Evolutionary conservation across 2,797 vertebrate species (phyloP), one percentile per base, ranked within the genome.

Genomic region (Molossus molossus): DNA sequence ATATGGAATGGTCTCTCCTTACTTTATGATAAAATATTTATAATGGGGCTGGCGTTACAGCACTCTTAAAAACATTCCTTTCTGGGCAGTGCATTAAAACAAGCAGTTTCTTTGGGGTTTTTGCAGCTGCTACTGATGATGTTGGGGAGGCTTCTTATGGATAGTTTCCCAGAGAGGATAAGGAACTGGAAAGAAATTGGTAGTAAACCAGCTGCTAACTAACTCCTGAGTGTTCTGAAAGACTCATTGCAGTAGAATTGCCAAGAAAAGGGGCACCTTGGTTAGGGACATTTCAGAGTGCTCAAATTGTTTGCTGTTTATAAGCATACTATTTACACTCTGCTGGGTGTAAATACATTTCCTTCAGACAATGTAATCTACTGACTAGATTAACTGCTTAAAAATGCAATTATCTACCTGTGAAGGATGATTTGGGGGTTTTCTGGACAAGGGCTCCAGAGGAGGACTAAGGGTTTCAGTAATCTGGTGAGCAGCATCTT

Each of bases 381-480:
- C 95, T 94, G 57, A 37, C 64, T 92, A 72, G 33, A 93, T 83
- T 94, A 94, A 92, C 60, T 62, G 37, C 27, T 95, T 95, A 73
- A 90, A 96, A 96, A 90, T 93, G 48, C 11, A 94, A 55, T 95
- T 91, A 93, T 92, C 69, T 18, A 69, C n/a, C 94, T 95, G 58
- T 17, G 53, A 85, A 92, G 9, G 64, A 29, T 55, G 72, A 85
- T 95, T 79, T 96, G 9, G 45, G 60, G 4, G 4, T 57, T 81
- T 95, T 92, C 33, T 83, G 64, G 58, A 90, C 95, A 87, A 18
- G 5, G 58, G 20, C 33, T 92, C 40, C 45, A 80, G n/a, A 91
- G 87, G 45, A 94, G 48, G 50, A 70, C 20, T 96, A 15, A 84
- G 83, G 48, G 21, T 93, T 62, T 91, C 33, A 87, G 80, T 84